Evolutionary conservation across 2,113 vertebrate species (phyloP), one percentile per base, ranked within the genome.

Genomic region (Hippocampus zosterae): DNA sequence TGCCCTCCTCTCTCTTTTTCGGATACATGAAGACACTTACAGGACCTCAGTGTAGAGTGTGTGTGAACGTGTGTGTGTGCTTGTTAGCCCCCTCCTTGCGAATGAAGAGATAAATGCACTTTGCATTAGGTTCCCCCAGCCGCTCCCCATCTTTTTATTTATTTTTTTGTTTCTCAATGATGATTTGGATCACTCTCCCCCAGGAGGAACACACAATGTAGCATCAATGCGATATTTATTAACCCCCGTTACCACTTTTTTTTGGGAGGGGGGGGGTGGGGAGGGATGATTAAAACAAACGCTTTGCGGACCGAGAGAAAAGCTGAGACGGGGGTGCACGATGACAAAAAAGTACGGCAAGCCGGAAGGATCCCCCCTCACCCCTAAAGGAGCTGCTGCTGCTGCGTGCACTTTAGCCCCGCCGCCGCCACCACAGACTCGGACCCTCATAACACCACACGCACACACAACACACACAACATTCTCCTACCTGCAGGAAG

Each of bases 181-280:
- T 74, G 44, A 77, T 62, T 50, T 83, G 82, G 23, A 76, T 76
- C 37, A 65, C 78, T 77, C 78, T 84, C 83, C 79, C 77, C 72
- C 77, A 77, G 69, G 90, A 90, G 90, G 93, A 94, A 91, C 89
- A 93, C 88, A 90, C 91, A 91, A 94, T 93, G 93, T 93, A 92
- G 92, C 93, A 94, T 93, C 90, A 59, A 60, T 60, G 91, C 84
- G 86, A 88, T 93, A 94, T 94, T 93, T 92, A 95, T 95, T 94
- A 93, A 29, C 27, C 65, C 33, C 61, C 92, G 92, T 88, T 90
- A 91, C 93, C 92, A 92, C 85, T 73, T 85, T 87, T 90, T 91
- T 88, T 91, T 88, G 1, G 12, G 12, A 3, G 16, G 91, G 92
- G 93, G 83, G 91, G 83, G n/a, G n/a, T n/a, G n/a, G n/a, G n/a